Evolutionary conservation across 2,888 invertebrate species (phyloP), one percentile per base, ranked within the genome.

Genomic region (Microdon myrmicae): DNA sequence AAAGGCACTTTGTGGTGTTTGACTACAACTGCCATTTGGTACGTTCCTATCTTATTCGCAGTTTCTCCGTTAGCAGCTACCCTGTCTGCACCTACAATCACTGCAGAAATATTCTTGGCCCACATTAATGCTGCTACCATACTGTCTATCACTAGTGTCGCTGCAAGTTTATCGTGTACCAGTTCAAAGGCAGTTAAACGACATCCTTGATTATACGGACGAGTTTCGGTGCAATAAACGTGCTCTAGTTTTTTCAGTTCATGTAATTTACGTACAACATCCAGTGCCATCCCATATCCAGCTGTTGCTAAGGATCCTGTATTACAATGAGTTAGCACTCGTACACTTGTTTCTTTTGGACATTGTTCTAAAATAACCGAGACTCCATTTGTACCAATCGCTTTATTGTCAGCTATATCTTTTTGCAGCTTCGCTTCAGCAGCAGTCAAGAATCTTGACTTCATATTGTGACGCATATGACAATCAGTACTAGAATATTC

Each of bases 31-130:
- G 97, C 96, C 74, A 98, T 90, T 84, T 95, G 94, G 77, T 94
- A 95, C 8, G 95, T 95, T 72, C 96, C 98, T 75, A 98, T 96
- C 85, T 99, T 99, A 79, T 99, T 99, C 0, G 98, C 98, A 0
- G 97, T 97, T 78, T 99, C 98, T 0, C 99, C 99, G 80, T 99
- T 99, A 2, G 90, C 88, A 8, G 93, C 94, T 20, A 96, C 94
- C 76, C 98, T 85, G 78, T 99, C 99, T 35, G 98, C 98, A 10
- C 98, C 99, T 12, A 97, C 96, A n/a, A 98, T 88, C 4, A 99
- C 94, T 0, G 95, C 96, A 22, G 88, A 87, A 55, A 99, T 89
- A 68, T 87, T 86, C 74, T 89, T 86, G 8, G 86, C 84, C 69
- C 89, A 87, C 90, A 99, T 91, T 34, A 96, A 83, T 10, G 93